Percentiles rank a stretch among this genome's conserved stretches.
These are phyloP conservation scores for Caranx ignobilis DNA, from an alignment of 2,113 vertebrate species.

Conservation along the genomic window DNA sequence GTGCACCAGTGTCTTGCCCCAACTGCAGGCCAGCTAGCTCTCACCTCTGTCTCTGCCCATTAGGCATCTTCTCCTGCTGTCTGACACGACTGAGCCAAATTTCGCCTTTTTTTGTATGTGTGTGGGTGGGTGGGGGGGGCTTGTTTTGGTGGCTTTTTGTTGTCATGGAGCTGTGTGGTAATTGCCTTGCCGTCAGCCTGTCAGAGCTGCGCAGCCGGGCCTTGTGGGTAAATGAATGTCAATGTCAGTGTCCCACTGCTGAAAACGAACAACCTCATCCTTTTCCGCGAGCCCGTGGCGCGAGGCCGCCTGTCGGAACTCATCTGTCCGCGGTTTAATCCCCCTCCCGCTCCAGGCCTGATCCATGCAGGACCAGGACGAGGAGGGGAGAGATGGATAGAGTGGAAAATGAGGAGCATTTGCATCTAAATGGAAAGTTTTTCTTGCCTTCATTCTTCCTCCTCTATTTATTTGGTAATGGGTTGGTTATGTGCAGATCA, in stretches of 20 bases:
- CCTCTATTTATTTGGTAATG: constrained; percentile 69
- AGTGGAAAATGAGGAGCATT: constrained; percentile 72
- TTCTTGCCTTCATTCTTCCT: constrained; percentile 49
- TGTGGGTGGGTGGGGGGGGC: background rate
- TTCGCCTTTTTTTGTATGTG: constrained; percentile 15
- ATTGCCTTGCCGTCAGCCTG: constrained; percentile 72
- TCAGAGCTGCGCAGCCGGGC: constrained; percentile 44
- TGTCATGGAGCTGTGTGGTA: constrained; percentile 62
- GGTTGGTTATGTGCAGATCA: constrained; percentile 61
- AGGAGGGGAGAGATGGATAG: constrained; percentile 36
- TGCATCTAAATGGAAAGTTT: constrained; percentile 83
- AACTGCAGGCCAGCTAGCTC: constrained; percentile 4
- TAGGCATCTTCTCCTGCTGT: constrained; percentile 4
- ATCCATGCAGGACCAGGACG: constrained; percentile 28
- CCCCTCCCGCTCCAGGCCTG: constrained; percentile 21
- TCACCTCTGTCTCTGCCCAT: constrained; percentile 61
- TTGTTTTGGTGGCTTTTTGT: constrained; percentile 56
- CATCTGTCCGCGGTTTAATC: constrained; percentile 74
- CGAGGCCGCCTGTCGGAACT: constrained; percentile 76
- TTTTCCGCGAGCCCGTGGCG: constrained; percentile 26
- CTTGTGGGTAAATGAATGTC: constrained; percentile 76
- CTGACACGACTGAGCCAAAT: constrained; percentile 25
- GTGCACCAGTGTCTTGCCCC: background rate
- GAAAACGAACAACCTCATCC: constrained; percentile 73
- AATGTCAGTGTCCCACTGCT: constrained; percentile 53